These are phyloP conservation scores for Volucella inflata DNA, from an alignment of 2,888 invertebrate species.

Conservation along the genomic window DNA sequence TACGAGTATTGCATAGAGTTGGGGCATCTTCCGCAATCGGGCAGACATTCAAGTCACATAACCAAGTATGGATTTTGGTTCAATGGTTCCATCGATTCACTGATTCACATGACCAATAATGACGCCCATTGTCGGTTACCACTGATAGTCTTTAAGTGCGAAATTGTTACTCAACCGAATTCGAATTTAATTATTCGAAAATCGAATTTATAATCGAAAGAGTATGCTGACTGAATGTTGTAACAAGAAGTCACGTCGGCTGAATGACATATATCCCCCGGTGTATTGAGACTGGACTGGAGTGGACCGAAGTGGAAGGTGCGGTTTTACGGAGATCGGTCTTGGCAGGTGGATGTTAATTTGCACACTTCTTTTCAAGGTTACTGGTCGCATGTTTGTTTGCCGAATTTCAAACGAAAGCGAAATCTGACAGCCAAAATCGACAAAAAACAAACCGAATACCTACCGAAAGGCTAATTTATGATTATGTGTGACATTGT, in stretches of 20 bases:
- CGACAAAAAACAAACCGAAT: background rate
- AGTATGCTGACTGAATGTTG: background rate
- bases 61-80: constrained; percentile 1
- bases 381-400: constrained; percentile 21
- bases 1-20: constrained; percentile 1
- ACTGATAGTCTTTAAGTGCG: constrained; percentile 29
- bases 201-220: constrained; percentile 24
- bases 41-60: background rate
- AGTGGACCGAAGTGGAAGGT: constrained; percentile 1
- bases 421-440: constrained; percentile 3
- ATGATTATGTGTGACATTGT: constrained; percentile 37
- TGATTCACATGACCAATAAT: constrained; percentile 38
- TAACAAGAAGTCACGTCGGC: constrained; percentile 15
- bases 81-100: background rate
- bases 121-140: constrained; percentile 40
- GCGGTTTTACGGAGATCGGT: constrained; percentile 16
- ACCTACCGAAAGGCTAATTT: constrained; percentile 3
- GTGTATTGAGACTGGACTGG: background rate
- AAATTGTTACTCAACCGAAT: constrained; percentile 47
- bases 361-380: constrained; percentile 22
- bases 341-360: constrained; percentile 27
- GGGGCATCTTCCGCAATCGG: background rate
- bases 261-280: constrained; percentile 1
- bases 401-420: constrained; percentile 42
- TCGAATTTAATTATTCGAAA: constrained; percentile 3